Evolutionary conservation across 2,113 vertebrate species (phyloP).

Genomic region (Salvelinus alpinus): DNA sequence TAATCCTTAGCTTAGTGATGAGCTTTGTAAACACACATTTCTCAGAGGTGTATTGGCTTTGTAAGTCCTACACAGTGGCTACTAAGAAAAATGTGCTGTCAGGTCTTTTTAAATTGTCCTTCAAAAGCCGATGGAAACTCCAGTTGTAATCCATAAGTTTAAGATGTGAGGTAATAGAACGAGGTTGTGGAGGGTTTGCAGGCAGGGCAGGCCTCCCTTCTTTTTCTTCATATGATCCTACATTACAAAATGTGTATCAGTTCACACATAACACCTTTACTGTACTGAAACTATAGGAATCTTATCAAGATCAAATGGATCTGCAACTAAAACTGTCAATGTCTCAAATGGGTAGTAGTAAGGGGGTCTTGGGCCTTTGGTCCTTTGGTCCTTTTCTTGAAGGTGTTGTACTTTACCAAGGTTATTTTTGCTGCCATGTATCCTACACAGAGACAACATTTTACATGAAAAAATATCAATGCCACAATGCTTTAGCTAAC

Average conservation of each 20-base stretch:
- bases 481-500: not conserved
- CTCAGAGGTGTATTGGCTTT: not conserved
- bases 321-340: constrained; percentile 14
- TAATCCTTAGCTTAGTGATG: too few relatives aligned
- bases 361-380: constrained; percentile 39
- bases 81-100: not conserved
- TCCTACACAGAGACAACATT: constrained; percentile 46
- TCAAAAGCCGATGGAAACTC: constrained; percentile 39
- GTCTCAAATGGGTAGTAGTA: constrained; percentile 63
- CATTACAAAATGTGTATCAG: constrained; percentile 3
- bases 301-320: not conserved
- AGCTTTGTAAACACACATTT: not conserved
- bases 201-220: constrained; percentile 35
- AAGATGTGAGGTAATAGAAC: constrained; percentile 8
- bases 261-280: not conserved
- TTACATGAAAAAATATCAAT: not conserved
- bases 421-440: constrained; percentile 53
- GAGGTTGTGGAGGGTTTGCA: constrained; percentile 9
- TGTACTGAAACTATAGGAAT: not conserved
- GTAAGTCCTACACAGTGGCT: not conserved
- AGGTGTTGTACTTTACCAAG: constrained; percentile 30
- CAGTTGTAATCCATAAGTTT: constrained; percentile 20
- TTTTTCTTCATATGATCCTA: constrained; percentile 75
- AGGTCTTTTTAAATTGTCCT: constrained; percentile 25
- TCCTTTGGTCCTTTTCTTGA: constrained; percentile 51